phyloP scores from a whole-genome alignment of 2,888 invertebrate genomes.

The Hyposoter dolosus region DNA sequence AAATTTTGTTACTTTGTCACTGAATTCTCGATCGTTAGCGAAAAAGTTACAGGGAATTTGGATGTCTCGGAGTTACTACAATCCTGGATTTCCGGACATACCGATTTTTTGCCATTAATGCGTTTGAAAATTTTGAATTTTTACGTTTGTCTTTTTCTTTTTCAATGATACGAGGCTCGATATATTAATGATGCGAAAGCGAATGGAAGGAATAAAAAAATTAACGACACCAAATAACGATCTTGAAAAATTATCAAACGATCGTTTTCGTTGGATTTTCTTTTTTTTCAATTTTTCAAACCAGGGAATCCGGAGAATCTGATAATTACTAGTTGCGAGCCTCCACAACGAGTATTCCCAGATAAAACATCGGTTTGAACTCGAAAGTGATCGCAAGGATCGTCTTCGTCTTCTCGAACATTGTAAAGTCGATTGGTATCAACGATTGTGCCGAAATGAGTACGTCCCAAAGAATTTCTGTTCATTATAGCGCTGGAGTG shows the following conservation, averaged over 20 bases:
- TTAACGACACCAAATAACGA: background rate
- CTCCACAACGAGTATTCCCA: background rate
- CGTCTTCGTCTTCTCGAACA: background rate
- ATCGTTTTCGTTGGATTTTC: background rate
- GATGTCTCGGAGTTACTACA: background rate
- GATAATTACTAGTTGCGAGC: background rate
- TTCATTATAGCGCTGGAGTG: background rate
- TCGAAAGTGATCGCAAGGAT: background rate
- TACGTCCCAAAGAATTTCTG: slow-evolving; percentile 20
- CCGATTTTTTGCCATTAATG: background rate
- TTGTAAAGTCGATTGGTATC: background rate
- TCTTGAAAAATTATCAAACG: background rate
- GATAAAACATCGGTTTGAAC: background rate
- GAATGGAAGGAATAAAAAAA: background rate
- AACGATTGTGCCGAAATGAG: background rate
- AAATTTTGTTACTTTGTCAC: background rate
- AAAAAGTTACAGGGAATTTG: background rate
- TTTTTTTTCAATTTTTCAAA: background rate
- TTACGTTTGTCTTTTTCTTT: background rate
- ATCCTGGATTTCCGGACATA: background rate
- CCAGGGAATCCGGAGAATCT: background rate
- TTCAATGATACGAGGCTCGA: too few species aligned
- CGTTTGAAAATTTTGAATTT: background rate
- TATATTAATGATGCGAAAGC: background rate
- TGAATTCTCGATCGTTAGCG: background rate